A percentile compares a stretch with the other conserved stretches of the same genome.
Conservation (phyloP, 2,888 invertebrate genomes). For the Cecidostiba fungosa region DNA sequence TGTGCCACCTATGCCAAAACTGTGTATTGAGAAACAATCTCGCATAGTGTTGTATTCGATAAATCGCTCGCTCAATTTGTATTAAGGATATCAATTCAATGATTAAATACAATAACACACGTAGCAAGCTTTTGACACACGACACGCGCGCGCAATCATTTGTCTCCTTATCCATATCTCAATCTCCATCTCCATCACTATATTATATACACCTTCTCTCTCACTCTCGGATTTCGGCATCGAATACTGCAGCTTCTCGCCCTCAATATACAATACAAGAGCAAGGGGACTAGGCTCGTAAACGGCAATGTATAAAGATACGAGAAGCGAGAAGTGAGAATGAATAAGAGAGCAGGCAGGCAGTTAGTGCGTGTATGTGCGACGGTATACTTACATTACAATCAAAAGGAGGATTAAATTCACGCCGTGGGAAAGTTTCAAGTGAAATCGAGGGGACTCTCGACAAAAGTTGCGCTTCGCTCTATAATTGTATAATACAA, state of each 20-base stretch:
- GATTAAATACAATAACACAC: no score
- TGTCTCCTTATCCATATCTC: conserved; percentile 31
- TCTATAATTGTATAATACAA: no score
- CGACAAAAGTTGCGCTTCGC: background rate
- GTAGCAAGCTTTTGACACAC: no score
- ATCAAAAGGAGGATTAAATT: conserved; percentile 60
- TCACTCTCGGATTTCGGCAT: conserved; percentile 33
- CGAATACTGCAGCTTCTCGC: conserved; percentile 17
- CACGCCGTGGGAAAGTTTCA: conserved; percentile 55
- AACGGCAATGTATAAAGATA: conserved; percentile 47
- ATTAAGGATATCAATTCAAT: no score
- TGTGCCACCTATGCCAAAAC: no score
- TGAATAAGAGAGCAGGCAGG: conserved; percentile 46
- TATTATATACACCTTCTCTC: background rate
- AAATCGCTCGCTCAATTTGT: no score
- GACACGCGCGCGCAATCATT: conserved; percentile 26
- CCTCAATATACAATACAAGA: background rate
- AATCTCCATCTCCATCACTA: background rate
- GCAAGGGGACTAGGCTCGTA: conserved; percentile 36
- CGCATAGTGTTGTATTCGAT: no score
- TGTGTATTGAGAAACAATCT: no score
- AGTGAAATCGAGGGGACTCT: background rate
- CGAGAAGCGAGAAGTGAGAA: conserved; percentile 46
- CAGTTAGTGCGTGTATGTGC: background rate
- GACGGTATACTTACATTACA: conserved; percentile 60